Evolutionary conservation across 2,113 vertebrate species (phyloP), one percentile per base, ranked within the genome.

Genomic region (Sturnira hondurensis): DNA sequence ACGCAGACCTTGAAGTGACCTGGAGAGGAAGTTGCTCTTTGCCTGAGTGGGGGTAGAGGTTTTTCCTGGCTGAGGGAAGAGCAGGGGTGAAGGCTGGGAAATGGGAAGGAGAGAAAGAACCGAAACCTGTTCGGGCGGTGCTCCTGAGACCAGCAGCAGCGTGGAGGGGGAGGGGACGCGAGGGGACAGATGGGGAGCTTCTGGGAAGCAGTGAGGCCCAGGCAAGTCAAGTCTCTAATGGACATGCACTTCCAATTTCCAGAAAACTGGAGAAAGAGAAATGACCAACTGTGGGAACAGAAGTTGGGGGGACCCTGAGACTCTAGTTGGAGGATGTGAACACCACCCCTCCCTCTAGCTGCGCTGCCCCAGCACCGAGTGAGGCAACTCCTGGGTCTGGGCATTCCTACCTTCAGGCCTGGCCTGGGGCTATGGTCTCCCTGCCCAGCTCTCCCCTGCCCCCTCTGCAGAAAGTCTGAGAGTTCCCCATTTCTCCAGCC

Each of bases 401-500:
- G 20, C 26, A 36, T 38, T 41, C 41, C 20, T 6, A 56, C 47
- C 47, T 19, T 20, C 47, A 80, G 56, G 16, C 31, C 81, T 65
- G 31, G 41, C 41, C 4, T 43, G 43, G 67, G 41, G 28, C 56
- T 65, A 31, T 14, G 4, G 7, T 12, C 41, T 31, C 65, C 86
- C 22, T 50, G 47, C 31, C 58, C 17, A 78, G 80, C 36, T n/a
- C 68, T 87, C 70, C 22, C 56, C n/a, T 67, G 71, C 45, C 74
- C 70, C 50, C 90, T 95, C 67, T 45, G 77, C 65, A 82, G 17
- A 71, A 86, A 67, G 78, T 17, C 89, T 22, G 71, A 96, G 85
- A 80, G 83, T 43, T 74, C 54, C 65, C 89, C 84, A 82, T 84
- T 89, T 97, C 95, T 97, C 80, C 81, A 88, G 74, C 74, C 95